Percentiles rank a stretch among this genome's conserved stretches.
Evolutionary conservation across 2,113 vertebrate genomes (phyloP).

Genomic region (Nerophis lumbriciformis): DNA sequence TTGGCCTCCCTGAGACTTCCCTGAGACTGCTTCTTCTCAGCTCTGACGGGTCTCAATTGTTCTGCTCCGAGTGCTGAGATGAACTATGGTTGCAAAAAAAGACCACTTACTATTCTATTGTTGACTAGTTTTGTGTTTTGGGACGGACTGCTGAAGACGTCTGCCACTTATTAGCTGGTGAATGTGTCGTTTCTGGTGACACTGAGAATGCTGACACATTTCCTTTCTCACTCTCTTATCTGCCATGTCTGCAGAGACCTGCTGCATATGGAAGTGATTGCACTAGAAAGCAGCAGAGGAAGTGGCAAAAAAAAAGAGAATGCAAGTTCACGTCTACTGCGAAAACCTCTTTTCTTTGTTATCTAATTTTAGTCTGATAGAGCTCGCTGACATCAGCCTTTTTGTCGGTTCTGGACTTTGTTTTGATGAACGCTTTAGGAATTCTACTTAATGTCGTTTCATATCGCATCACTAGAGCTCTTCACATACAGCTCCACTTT

Average conservation of each 20-base stretch:
- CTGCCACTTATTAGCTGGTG: slow-evolving; percentile 43
- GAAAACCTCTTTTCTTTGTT: slow-evolving; percentile 9
- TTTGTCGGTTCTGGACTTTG: slow-evolving; percentile 8
- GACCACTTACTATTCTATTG: background rate
- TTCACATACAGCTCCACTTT: background rate
- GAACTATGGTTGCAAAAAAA: too few species aligned
- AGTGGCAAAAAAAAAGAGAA: slow-evolving; percentile 11
- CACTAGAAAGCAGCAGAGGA: slow-evolving; percentile 8
- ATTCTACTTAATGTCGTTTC: background rate
- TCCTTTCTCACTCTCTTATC: slow-evolving; percentile 66
- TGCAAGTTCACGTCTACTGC: background rate
- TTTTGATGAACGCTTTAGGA: background rate
- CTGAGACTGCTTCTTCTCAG: too few species aligned
- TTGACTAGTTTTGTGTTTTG: slow-evolving; percentile 4
- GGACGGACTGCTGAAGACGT: slow-evolving; percentile 34
- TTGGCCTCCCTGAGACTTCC: too few species aligned
- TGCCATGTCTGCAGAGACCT: slow-evolving; percentile 24
- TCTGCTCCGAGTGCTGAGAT: too few species aligned
- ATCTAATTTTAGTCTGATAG: slow-evolving; percentile 21
- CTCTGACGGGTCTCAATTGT: too few species aligned
- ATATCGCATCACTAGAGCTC: too few species aligned
- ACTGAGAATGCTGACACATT: slow-evolving; percentile 50
- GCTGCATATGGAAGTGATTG: slow-evolving; percentile 25
- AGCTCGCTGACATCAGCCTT: slow-evolving; percentile 14
- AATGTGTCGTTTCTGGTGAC: slow-evolving; percentile 28